Evolutionary conservation across 1,140 invertebrate genomes (phyloP), one percentile per base, ranked within the genome.

Genomic region (Lordiphosa mommai): DNA sequence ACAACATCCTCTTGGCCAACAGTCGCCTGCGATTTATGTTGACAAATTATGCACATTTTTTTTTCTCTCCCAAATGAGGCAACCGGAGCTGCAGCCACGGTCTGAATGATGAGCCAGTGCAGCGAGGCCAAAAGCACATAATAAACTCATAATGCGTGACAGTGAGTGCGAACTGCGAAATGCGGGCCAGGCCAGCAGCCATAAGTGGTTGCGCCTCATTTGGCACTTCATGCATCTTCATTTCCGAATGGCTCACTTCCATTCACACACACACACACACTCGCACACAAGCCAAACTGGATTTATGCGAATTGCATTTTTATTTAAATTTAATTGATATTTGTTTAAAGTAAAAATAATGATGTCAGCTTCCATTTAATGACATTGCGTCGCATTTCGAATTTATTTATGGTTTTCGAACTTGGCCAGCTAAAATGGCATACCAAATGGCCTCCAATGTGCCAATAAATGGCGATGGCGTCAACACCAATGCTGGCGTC

Each of bases 301-400:
- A 70, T 74, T 69, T 64, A 82, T 76, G 58, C 36, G 34, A 30
- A 82, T 64, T 71, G 77, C 74, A 66, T 57, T 82, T 82, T 80
- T 80, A 80, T 80, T 80, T 60, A 80, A 80, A 80, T 80, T 82
- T 80, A 82, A 80, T 82, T 82, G 71, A 61, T 71, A 63, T 52
- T 79, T 73, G 23, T 44, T 37, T 48, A 59, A 59, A 41, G 63
- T 50, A 44, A 80, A 76, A 82, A 71, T 74, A 73, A 73, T 48
- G 47, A 60, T 63, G 70, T 71, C 50, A 61, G 30, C 23, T 34
- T 34, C 46, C 33, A 43, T 67, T 67, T 68, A 68, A 52, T 67
- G 63, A 9, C 44, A 49, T 38, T 38, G 59, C 12, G 48, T 64
- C 51, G 46, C 36, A 33, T 57, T 57, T 57, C 52, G n/a, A 16